phyloP scores from a whole-genome alignment of 2,113 vertebrate genomes.

The Otolemur garnettii region DNA sequence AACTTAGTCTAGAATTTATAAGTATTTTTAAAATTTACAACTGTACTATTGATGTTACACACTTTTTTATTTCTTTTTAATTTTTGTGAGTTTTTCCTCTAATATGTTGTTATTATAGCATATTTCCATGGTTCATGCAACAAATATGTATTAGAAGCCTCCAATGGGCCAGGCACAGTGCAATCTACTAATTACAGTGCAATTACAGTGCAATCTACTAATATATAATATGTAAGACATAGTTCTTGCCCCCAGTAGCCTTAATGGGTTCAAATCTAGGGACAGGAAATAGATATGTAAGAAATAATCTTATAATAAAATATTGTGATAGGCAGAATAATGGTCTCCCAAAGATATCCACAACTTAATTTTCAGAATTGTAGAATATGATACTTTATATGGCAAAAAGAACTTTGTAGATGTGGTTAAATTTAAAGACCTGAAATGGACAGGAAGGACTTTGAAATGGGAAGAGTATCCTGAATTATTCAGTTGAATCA shows the following conservation, averaged over 20 bases:
- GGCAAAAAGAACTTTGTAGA: conserved; percentile 4
- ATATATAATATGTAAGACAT: background rate
- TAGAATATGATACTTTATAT: background rate
- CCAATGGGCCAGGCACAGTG: background rate
- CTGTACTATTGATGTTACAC: background rate
- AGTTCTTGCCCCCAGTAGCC: background rate
- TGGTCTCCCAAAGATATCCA: background rate
- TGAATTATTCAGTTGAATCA: background rate
- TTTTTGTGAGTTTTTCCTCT: background rate
- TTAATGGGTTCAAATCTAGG: background rate
- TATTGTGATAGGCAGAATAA: background rate
- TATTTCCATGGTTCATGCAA: background rate
- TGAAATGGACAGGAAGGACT: background rate
- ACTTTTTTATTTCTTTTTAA: conserved; percentile 20
- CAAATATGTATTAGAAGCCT: background rate
- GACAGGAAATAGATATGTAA: background rate
- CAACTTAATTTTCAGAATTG: background rate
- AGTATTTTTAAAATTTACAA: conserved; percentile 1
- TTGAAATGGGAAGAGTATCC: background rate
- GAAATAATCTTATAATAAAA: conserved; percentile 25
- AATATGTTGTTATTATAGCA: background rate
- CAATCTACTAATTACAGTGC: background rate
- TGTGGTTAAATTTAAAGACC: background rate
- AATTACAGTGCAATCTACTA: background rate
- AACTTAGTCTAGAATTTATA: background rate